Evolutionary conservation across 2,888 invertebrate genomes (phyloP), one percentile per base, ranked within the genome.

Genomic region (Pharmacophagus antenor): DNA sequence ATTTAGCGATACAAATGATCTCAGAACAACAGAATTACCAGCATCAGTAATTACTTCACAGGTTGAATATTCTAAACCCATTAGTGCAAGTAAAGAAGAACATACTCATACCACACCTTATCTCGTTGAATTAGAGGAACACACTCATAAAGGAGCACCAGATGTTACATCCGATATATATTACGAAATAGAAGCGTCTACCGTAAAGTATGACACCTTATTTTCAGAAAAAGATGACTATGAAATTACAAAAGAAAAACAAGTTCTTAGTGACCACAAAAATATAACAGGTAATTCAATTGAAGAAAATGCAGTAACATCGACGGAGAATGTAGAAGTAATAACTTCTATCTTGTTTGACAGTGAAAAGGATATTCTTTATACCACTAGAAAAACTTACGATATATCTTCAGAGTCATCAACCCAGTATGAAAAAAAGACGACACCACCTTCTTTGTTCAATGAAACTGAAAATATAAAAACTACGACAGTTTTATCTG

Each of bases 81-180:
- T 66, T 25, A 62, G 66, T 37, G 58, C 49, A 41, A 37, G 65
- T 57, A 65, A 67, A 58, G 55, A 64, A 51, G 67, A 69, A 56
- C 63, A 64, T 48, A 68, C 74, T 25, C 72, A 73, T 62, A 76
- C 83, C 15, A 84, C 79, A 2, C 79, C 82, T 55, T 80, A 79
- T 63, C 68, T 80, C 44, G 75, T 84, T 52, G 83, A 84, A 70
- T 70, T 85, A 58, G 76, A 84, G 68, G 81, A 84, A 67, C 85
- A 85, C 59, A 79, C 81, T 6, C 84, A 82, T 64, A 76, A 76
- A 63, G 62, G 66, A 8, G 56, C 66, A 22, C 73, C 76, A 58
- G 75, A 74, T 15, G 59, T 56, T 22, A 66, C 79, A 41, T 69
- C 74, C 21, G 54, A 59, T 48, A 31, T 64, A 12, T 47, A 70